Base-by-base conservation (phyloP, 2,797 vertebrate species). In the Pangasius sanitwongsei region DNA sequence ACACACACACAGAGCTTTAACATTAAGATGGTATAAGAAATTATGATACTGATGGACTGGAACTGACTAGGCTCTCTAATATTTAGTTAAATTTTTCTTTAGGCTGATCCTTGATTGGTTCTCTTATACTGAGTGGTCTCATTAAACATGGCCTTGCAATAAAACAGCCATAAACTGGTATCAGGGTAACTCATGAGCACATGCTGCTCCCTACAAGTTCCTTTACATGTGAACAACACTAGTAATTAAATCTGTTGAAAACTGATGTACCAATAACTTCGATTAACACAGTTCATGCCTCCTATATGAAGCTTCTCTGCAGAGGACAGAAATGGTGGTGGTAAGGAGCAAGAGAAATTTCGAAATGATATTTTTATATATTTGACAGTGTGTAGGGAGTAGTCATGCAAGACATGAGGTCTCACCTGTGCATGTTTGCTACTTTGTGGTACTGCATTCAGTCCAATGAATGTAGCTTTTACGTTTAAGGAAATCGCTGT, bases 401-500 rank as follows among this genome's bases (percentile, higher is more conserved):
- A 69, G 18, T 41, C 50, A 55, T 61, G 65, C 41, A 72, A 82
- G n/a, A 55, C 81, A 50, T 31, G 65, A 84, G 55, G 75, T 82
- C n/a, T 82, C 48, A 89, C 69, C 41, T 90, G 83, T 90, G 89
- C 87, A 89, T 91, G 89, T 86, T 59, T 86, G 11, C 37, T 86
- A 80, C n/a, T 85, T 87, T 88, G 34, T 89, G 90, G 89, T 92
- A 88, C 90, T 84, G 83, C 88, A 86, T 89, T 92, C 87, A 28
- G 4, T 86, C 63, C 15, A 83, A 72, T 87, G 86, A 92, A 90
- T 90, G 89, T 61, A 25, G 11, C 86, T 85, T 85, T 88, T 88
- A 82, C 81, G 37, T 86, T 44, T 86, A 80, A 81, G 59, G 61
- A 70, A 85, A 70, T 67, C 44, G 85, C 86, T 61, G 83, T 44